A percentile compares a stretch with the other conserved stretches of the same genome.
Conservation (phyloP, 1,140 invertebrate species). For the Drosophila parvula region DNA sequence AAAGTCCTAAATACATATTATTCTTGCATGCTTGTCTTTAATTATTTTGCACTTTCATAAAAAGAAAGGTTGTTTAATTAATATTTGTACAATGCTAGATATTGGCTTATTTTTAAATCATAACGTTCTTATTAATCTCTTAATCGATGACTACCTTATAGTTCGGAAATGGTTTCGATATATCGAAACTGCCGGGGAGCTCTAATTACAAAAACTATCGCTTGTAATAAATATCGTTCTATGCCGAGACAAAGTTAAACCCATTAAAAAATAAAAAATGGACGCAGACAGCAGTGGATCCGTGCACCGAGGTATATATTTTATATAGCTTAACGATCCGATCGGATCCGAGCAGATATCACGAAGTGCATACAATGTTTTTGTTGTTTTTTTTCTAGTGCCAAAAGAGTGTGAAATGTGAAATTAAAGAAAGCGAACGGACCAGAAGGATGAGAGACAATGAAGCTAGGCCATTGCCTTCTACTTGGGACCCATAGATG, state of each 20-base stretch:
- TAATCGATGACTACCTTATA: not conserved
- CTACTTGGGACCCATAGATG: conserved; percentile 12
- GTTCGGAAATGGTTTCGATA: not conserved
- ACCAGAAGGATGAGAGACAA: not conserved
- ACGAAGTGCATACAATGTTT: conserved; percentile 53
- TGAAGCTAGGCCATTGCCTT: conserved; percentile 14
- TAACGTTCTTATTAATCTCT: not conserved
- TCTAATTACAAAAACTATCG: not conserved
- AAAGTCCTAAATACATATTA: conserved; percentile 4
- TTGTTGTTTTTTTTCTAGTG: conserved; percentile 78
- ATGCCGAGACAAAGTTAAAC: not conserved
- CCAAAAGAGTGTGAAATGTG: conserved; percentile 46
- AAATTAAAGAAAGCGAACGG: not conserved
- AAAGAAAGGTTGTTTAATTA: not conserved
- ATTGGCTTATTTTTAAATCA: not conserved
- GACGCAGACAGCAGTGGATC: conserved; percentile 65
- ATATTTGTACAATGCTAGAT: no score
- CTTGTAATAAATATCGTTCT: not conserved
- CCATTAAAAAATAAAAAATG: conserved; percentile 37
- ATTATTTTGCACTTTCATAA: not conserved
- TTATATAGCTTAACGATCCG: conserved; percentile 5
- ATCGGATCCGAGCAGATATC: not conserved
- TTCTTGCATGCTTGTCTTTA: not conserved
- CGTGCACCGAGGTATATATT: conserved; percentile 55
- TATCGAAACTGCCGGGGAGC: not conserved